Percentiles rank a stretch among this genome's conserved stretches.
Evolutionary conservation across 2,113 vertebrate species (phyloP).

Genomic region (Oncorhynchus masou): DNA sequence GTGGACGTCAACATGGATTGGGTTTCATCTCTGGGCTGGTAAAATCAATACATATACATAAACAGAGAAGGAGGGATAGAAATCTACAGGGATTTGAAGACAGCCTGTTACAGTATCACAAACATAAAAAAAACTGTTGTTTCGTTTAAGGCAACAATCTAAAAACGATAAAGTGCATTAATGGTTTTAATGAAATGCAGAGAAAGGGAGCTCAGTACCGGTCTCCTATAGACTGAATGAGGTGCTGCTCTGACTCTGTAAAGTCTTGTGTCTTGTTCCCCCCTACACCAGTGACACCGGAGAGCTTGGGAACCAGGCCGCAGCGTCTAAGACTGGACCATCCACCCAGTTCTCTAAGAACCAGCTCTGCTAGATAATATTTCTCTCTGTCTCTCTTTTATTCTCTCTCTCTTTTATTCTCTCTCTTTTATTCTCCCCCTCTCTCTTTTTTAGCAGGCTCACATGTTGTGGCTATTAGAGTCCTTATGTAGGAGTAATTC

Average conservation of each 20-base stretch:
- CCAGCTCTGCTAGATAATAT: not conserved
- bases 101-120: not conserved
- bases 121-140: too few species aligned
- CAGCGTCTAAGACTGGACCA: not conserved
- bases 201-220: not conserved
- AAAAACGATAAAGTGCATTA: too few species aligned
- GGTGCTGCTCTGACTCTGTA: not conserved
- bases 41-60: not conserved
- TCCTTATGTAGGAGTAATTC: not conserved
- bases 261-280: slow-evolving; percentile 9
- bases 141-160: too few species aligned
- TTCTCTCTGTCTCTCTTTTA: too few species aligned
- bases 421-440: too few species aligned
- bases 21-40: not conserved
- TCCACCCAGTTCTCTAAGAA: slow-evolving; percentile 4
- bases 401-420: too few species aligned
- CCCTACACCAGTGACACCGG: not conserved
- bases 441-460: not conserved
- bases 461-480: not conserved
- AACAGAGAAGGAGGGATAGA: not conserved
- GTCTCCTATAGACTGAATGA: too few species aligned
- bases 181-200: not conserved
- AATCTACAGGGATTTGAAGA: slow-evolving; percentile 13
- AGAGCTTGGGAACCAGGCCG: slow-evolving; percentile 7
- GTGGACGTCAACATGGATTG: not conserved